These are phyloP conservation scores for Mormyrus iriodes DNA, from an alignment of 2,113 vertebrate species.

Conservation along the genomic window DNA sequence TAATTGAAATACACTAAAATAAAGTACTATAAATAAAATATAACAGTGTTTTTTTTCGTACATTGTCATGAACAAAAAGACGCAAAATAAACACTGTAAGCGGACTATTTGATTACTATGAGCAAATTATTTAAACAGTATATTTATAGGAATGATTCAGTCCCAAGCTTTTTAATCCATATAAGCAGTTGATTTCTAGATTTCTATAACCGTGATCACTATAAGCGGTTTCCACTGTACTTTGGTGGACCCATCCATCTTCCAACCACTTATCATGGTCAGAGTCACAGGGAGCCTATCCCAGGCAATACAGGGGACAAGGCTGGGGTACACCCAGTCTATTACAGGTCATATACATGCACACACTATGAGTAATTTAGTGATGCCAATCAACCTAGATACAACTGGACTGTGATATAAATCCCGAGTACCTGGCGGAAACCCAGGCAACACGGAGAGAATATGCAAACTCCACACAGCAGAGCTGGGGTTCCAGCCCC, in stretches of 20 bases:
- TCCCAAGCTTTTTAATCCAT: neutral
- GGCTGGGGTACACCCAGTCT: neutral
- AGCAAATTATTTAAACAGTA: neutral
- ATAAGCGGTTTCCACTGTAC: neutral
- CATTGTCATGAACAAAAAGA: too few species aligned
- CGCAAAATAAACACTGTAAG: neutral
- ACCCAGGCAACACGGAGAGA: neutral
- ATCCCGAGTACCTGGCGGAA: neutral
- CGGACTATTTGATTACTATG: neutral
- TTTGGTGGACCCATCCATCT: neutral
- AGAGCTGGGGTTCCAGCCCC: neutral
- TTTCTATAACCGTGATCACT: neutral
- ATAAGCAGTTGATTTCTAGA: neutral
- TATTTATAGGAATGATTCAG: neutral
- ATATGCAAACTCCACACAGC: neutral
- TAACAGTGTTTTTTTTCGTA: too few species aligned
- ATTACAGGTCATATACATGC: neutral
- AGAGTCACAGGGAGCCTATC: neutral
- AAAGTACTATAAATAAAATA: too few species aligned
- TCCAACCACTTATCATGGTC: neutral
- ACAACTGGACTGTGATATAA: neutral
- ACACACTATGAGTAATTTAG: neutral
- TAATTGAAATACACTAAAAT: too few species aligned
- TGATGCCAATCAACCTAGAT: neutral
- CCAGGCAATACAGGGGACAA: neutral